Percentiles rank a stretch among this genome's conserved stretches.
Conservation (phyloP, 1,140 invertebrate genomes). For the Diorhabda elongata region DNA sequence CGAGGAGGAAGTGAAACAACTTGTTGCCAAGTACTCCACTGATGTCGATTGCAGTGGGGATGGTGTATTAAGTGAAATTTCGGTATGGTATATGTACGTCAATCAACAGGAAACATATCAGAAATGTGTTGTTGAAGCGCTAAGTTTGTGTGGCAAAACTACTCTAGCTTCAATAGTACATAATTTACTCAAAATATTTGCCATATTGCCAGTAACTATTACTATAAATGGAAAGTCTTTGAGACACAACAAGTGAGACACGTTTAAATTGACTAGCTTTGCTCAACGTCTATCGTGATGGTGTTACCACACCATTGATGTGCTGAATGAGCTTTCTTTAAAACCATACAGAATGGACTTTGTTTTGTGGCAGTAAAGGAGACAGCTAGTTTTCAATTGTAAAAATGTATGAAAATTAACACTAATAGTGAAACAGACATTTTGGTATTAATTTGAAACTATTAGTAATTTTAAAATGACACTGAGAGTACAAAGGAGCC, state of each 20-base stretch:
- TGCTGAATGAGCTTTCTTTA: neutral
- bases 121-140: neutral
- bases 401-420: no score
- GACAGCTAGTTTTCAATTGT: no score
- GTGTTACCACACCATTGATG: conserved; percentile 8
- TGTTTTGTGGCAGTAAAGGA: no score
- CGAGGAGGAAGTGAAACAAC: neutral
- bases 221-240: conserved; percentile 8
- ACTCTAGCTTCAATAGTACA: neutral
- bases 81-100: neutral
- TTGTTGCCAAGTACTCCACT: neutral
- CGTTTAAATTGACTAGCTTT: conserved; percentile 23
- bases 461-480: no score
- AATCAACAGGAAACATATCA: neutral
- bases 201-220: neutral
- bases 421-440: no score
- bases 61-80: neutral
- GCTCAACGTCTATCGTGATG: conserved; percentile 20
- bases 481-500: no score
- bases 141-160: neutral
- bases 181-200: neutral
- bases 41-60: neutral
- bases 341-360: no score
- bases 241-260: conserved; percentile 13
- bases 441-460: no score